Evolutionary conservation across 1,140 invertebrate species (phyloP).

Genomic region (Ylistrum balloti): DNA sequence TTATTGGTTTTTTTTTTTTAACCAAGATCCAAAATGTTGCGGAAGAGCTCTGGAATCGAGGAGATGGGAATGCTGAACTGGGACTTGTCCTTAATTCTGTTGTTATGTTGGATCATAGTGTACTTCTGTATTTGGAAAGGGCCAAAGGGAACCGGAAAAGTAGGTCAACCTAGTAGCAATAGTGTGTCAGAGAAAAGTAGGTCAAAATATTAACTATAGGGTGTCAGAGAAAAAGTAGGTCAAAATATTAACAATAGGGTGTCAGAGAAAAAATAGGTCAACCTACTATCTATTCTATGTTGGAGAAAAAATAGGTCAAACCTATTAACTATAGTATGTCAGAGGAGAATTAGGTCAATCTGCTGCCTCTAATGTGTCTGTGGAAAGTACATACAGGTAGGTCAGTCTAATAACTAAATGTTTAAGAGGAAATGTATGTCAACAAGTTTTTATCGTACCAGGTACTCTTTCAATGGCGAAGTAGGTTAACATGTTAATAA

Average conservation of each 20-base stretch:
- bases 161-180: slow-evolving; percentile 72
- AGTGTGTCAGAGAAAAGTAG: neutral
- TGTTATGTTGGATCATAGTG: slow-evolving; percentile 96
- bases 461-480: too few relatives aligned
- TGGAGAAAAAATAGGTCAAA: neutral
- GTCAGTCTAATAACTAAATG: too few relatives aligned
- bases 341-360: neutral
- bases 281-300: neutral
- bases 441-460: too few relatives aligned
- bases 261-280: neutral
- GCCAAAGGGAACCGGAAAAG: slow-evolving; percentile 97
- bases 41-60: slow-evolving; percentile 95
- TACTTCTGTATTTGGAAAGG: slow-evolving; percentile 99
- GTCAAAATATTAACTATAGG: neutral
- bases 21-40: slow-evolving; percentile 83
- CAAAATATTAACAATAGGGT: neutral
- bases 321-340: neutral
- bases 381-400: too few relatives aligned
- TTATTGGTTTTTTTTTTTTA: neutral
- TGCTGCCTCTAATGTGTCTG: too few relatives aligned
- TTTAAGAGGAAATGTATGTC: too few relatives aligned
- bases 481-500: too few relatives aligned
- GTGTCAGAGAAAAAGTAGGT: neutral
- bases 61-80: slow-evolving; percentile 94
- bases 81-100: slow-evolving; percentile 94